Percentiles rank a stretch among this genome's conserved stretches.
phyloP scores from a whole-genome alignment of 2,113 vertebrate genomes.

The Notothenia coriiceps region DNA sequence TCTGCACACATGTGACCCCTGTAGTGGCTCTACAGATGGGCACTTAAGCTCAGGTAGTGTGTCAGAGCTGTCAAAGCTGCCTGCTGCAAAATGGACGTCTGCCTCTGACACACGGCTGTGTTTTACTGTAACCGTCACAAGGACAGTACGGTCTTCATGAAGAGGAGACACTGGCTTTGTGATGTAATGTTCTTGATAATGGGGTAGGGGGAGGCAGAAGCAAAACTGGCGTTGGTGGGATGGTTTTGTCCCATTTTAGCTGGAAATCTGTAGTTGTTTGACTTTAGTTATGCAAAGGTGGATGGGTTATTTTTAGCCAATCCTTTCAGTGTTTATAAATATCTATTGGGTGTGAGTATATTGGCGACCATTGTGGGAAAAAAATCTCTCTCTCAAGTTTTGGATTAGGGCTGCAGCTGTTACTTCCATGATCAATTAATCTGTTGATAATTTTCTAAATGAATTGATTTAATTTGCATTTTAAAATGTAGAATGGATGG shows the following conservation, averaged over 20 bases:
- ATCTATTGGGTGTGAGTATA: slow-evolving; percentile 1
- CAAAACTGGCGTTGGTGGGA: slow-evolving; percentile 29
- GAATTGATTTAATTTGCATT: no score
- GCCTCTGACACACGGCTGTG: slow-evolving; percentile 17
- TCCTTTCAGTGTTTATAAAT: not conserved
- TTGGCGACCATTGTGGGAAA: not conserved
- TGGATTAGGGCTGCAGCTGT: not conserved
- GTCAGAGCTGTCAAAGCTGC: slow-evolving; percentile 67
- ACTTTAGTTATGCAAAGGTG: not conserved
- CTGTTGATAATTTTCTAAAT: no score
- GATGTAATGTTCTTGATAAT: not conserved
- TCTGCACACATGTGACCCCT: slow-evolving; percentile 65
- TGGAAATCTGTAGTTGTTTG: slow-evolving; percentile 1
- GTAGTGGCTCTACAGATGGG: slow-evolving; percentile 52
- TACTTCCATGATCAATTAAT: no score
- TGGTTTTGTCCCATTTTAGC: slow-evolving; percentile 2
- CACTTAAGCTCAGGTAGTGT: slow-evolving; percentile 61
- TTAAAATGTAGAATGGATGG: not conserved
- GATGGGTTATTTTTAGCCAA: not conserved
- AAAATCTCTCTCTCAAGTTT: not conserved
- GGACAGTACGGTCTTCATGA: slow-evolving; percentile 16
- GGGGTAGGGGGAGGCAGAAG: not conserved
- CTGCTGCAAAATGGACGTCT: slow-evolving; percentile 56
- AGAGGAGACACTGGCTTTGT: not conserved
- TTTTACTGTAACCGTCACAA: slow-evolving; percentile 12